These are phyloP conservation scores for Tetropium fuscum DNA, from an alignment of 2,888 invertebrate genomes.

Conservation along the genomic window DNA sequence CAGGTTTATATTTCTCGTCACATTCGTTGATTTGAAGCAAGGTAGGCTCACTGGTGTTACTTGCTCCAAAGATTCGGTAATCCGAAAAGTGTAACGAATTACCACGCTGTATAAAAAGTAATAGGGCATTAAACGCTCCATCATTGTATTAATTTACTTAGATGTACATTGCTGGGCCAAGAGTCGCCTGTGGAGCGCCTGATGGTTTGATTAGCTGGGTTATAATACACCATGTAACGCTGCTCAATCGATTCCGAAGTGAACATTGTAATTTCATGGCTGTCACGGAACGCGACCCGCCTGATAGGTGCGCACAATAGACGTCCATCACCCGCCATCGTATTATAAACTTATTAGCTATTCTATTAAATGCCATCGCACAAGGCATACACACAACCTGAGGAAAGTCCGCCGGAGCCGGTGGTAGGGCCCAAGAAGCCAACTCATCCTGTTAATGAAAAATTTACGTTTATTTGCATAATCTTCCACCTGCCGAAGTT, in stretches of 20 bases:
- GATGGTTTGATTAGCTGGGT: slow-evolving; percentile 53
- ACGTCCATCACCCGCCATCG: slow-evolving; percentile 59
- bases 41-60: slow-evolving; percentile 6
- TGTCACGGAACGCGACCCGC: slow-evolving; percentile 63
- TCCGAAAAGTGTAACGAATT: slow-evolving; percentile 28
- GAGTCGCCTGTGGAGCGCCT: slow-evolving; percentile 45
- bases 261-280: slow-evolving; percentile 67
- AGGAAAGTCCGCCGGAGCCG: slow-evolving; percentile 24
- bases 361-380: slow-evolving; percentile 48
- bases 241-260: slow-evolving; percentile 65
- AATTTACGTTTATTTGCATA: slow-evolving; percentile 9
- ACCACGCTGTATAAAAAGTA: slow-evolving; percentile 23
- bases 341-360: slow-evolving; percentile 62
- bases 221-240: slow-evolving; percentile 63
- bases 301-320: slow-evolving; percentile 62
- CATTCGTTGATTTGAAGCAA: no score
- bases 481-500: slow-evolving; percentile 16
- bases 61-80: slow-evolving; percentile 5
- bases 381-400: slow-evolving; percentile 24
- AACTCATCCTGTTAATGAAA: slow-evolving; percentile 25
- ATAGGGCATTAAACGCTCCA: slow-evolving; percentile 57
- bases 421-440: slow-evolving; percentile 12
- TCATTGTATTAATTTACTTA: slow-evolving; percentile 64
- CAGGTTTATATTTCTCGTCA: no score
- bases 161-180: slow-evolving; percentile 34